These are phyloP conservation scores for Idris sp. DNA, from an alignment of 1,140 invertebrate genomes.

Conservation along the genomic window DNA sequence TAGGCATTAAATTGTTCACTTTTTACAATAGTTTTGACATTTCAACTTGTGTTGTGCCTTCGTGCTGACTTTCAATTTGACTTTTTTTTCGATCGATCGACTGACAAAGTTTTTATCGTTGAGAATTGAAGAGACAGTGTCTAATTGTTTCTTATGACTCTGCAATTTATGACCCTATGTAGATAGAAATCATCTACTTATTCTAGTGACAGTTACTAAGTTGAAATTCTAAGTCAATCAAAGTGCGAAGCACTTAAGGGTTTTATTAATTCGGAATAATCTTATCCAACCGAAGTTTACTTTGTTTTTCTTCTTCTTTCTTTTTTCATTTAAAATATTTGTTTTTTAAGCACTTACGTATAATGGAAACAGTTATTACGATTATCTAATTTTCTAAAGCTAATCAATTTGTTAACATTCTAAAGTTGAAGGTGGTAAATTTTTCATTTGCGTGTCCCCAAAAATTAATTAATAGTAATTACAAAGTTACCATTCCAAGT, in stretches of 20 bases:
- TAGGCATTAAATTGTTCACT: constrained; percentile 31
- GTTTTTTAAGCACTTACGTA: too few relatives aligned
- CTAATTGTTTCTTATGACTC: constrained; percentile 52
- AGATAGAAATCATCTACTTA: constrained; percentile 19
- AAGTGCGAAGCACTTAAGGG: too few relatives aligned
- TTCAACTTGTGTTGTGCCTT: constrained; percentile 17
- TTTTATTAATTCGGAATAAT: too few relatives aligned
- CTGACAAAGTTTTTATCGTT: constrained; percentile 16
- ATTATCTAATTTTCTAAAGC: constrained; percentile 33
- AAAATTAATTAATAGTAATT: constrained; percentile 55
- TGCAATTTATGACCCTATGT: constrained; percentile 15
- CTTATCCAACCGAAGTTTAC: too few relatives aligned
- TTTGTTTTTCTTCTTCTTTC: too few relatives aligned
- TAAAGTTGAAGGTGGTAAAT: constrained; percentile 48
- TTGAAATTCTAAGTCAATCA: constrained; percentile 11
- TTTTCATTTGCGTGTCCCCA: constrained; percentile 27
- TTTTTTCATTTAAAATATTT: too few relatives aligned
- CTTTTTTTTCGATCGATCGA: constrained; percentile 8
- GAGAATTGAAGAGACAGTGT: too few relatives aligned
- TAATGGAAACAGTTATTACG: too few relatives aligned
- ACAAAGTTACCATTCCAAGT: constrained; percentile 36
- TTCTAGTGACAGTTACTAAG: constrained; percentile 46
- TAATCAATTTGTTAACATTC: constrained; percentile 45
- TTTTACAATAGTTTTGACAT: constrained; percentile 31
- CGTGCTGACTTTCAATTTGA: constrained; percentile 38